Evolutionary conservation across 2,888 invertebrate species (phyloP), one percentile per base, ranked within the genome.

Genomic region (Coenonympha arcania): DNA sequence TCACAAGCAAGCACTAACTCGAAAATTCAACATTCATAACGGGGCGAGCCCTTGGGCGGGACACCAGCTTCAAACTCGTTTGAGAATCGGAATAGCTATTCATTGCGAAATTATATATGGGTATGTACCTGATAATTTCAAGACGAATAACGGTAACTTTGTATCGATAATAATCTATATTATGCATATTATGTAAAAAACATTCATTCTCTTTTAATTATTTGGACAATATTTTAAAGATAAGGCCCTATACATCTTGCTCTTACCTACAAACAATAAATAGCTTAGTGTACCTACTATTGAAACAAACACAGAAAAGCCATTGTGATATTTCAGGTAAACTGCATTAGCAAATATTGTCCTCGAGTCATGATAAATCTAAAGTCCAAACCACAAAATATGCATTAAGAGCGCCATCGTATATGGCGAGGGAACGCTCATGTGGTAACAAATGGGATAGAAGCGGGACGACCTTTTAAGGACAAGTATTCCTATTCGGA

Each of bases 1-100:
- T 77, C 75, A 74, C 73, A 79, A 76, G 72, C 74, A 68, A 71
- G 68, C 69, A 81, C 78, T 80, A 81, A 82, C 73, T 79, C 73
- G 79, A 80, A 80, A 83, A 84, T 82, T 76, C 73, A 74, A 79
- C 80, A 75, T 76, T 74, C 68, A 79, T 79, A 82, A 79, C 80
- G 75, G 76, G 65, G 66, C 65, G 58, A 58, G 71, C 76, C 81
- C 78, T 71, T 70, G 64, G 78, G 79, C 78, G 64, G 63, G 64
- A 70, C 73, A 60, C 66, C 66, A 69, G 64, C 69, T 60, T 59
- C 64, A 63, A 55, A 64, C 66, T 65, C 65, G 69, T 68, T 71
- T 65, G 66, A 65, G 61, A 69, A 68, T 66, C 66, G 67, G 68
- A 69, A 73, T 71, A 50, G 47, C 71, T 69, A 69, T 68, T 64